Base-by-base conservation (phyloP, 2,888 invertebrate species). In the Melinopterus prodromus region DNA sequence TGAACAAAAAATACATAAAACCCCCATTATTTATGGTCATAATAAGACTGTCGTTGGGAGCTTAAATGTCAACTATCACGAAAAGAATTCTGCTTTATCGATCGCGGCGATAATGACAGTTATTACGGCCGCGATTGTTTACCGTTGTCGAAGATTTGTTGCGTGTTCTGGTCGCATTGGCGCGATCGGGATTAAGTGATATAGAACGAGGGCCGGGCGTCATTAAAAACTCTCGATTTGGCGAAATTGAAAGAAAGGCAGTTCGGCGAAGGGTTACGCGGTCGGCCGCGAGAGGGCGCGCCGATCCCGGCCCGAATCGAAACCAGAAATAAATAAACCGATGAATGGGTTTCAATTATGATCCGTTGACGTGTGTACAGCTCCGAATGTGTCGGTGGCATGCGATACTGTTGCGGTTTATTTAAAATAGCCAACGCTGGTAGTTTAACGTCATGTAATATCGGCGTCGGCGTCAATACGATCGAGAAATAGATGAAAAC, bases 281-380 rank as follows among this genome's bases (percentile, higher is more conserved):
- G 2, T 53, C 12, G 26, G 26, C 26, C 26, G 26, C 53, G 1
- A 53, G 7, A 6, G 53, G 53, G 53, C 9, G 7, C 9, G 53
- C 9, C 53, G 53, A 53, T 3, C 12, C 53, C 2, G 53, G 53
- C 53, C 35, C 26, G 74, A 35, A 74, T n/a, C 74, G 35, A 37
- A 9, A 35, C 35, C 36, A 16, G 35, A 74, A 36, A 77, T 69
- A 77, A 77, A 77, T 77, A 53, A 15, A 77, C 77, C 77, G 38
- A 35, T 16, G 77, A 77, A 77, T 77, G 77, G 77, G 77, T 77
- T 77, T 77, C 77, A 77, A 77, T 77, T 77, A 69, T 77, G 70
- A 77, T 77, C 77, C 70, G 77, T 53, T 77, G 74, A 74, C 74
- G 74, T 74, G 53, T 53, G 53, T 12, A 53, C 53, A 4, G 53